Base-by-base conservation (phyloP, 2,113 vertebrate species). In the Probosciger aterrimus region DNA sequence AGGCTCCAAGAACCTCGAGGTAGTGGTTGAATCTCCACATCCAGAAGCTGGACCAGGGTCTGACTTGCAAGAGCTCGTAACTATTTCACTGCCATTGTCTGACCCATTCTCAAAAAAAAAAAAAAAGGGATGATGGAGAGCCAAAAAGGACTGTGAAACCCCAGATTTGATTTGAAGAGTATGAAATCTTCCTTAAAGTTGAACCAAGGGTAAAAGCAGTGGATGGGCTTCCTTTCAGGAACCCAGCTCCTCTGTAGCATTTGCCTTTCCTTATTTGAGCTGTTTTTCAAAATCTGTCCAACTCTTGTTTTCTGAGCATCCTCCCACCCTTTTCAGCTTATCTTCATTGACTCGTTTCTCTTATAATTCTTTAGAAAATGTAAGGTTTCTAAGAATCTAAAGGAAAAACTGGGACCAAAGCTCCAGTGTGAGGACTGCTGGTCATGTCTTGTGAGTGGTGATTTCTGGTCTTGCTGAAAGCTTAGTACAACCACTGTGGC, bases 401-500 rank as follows among this genome's bases (percentile, higher is more conserved):
- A 60, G 75, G 65, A 75, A 4, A 5, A 46, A 5, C 4, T 6
- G 50, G 46, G 57, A 14, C 18, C 67, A 33, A 4, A 70, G 71
- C 79, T 65, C 6, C 7, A 2, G 18, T 28, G 31, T 63, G 18
- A 9, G 55, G 80, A 6, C 69, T 52, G 50, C 82, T 44, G 86
- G 35, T 18, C 20, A 2, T 0, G 0, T 13, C 43, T 28, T 13
- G 28, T 0, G 16, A 43, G 18, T 11, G 49, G 27, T 22, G 6
- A 4, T 10, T 20, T 47, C 80, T 79, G 75, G 39, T 19, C 31
- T 37, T n/a, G 31, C 52, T 49, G 37, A 37, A 35, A 35, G 52
- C 19, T 3, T 7, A 15, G 35, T 28, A 10, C 49, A 25, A 1
- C 4, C 5, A 7, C 39, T 0, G 0, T 18, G n/a, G n/a, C 27